A percentile compares a stretch with the other conserved stretches of the same genome.
These are phyloP conservation scores for Subanguina moxae DNA, from an alignment of 1,140 invertebrate genomes.

Conservation along the genomic window DNA sequence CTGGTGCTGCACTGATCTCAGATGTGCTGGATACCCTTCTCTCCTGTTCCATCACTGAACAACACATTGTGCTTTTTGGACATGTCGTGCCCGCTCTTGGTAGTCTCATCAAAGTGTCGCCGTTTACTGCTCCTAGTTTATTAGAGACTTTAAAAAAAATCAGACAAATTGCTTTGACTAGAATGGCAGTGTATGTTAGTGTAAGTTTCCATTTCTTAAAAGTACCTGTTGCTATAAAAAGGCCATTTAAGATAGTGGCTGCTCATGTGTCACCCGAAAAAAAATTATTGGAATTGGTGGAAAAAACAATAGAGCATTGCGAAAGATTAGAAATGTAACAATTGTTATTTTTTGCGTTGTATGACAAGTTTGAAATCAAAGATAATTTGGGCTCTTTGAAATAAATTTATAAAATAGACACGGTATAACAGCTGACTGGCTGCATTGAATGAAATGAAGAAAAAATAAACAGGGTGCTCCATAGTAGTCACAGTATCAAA, in stretches of 20 bases:
- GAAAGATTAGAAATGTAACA: neutral
- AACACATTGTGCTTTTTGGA: conserved; percentile 34
- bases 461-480: no score
- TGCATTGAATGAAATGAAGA: no score
- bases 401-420: no score
- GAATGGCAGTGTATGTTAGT: conserved; percentile 30
- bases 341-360: no score
- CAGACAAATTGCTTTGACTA: conserved; percentile 22
- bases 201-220: neutral
- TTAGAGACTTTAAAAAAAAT: conserved; percentile 21
- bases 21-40: conserved; percentile 35
- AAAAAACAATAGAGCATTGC: conserved; percentile 13
- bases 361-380: no score
- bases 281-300: conserved; percentile 11
- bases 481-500: no score
- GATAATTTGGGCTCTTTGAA: no score
- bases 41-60: conserved; percentile 16
- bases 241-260: neutral
- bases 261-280: conserved; percentile 28
- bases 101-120: conserved; percentile 33
- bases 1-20: conserved; percentile 36
- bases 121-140: conserved; percentile 30
- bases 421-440: no score
- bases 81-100: conserved; percentile 31
- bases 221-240: no score